phyloP scores from a whole-genome alignment of 2,113 vertebrate species.

The Takifugu flavidus region DNA sequence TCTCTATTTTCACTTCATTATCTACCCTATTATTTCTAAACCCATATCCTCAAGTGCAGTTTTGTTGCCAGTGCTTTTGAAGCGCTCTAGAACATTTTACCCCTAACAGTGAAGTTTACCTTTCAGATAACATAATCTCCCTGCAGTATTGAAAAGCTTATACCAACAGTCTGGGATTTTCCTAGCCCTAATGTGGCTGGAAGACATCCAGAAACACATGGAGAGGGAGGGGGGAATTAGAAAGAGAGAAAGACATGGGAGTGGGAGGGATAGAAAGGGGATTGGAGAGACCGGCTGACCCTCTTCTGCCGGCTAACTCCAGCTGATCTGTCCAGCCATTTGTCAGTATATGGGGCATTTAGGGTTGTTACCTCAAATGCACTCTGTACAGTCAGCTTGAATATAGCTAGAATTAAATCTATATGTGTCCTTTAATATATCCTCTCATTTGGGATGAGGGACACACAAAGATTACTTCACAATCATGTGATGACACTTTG shows the following conservation, averaged over 20 bases:
- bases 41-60: slow-evolving; percentile 51
- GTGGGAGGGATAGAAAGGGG: slow-evolving; percentile 31
- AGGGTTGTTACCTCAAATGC: slow-evolving; percentile 47
- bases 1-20: slow-evolving; percentile 28
- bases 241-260: slow-evolving; percentile 33
- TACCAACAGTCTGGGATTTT: slow-evolving; percentile 88
- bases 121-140: slow-evolving; percentile 91
- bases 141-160: slow-evolving; percentile 87
- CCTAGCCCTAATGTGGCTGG: slow-evolving; percentile 82
- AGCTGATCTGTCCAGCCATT: slow-evolving; percentile 61
- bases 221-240: slow-evolving; percentile 42
- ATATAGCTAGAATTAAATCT: not conserved
- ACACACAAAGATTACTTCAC: slow-evolving; percentile 23
- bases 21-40: not conserved
- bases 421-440: slow-evolving; percentile 3
- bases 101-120: slow-evolving; percentile 85
- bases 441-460: not conserved
- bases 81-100: slow-evolving; percentile 77
- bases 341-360: slow-evolving; percentile 59
- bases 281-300: slow-evolving; percentile 66
- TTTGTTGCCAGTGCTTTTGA: slow-evolving; percentile 74
- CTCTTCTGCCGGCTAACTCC: slow-evolving; percentile 59
- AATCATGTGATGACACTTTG: slow-evolving; percentile 47
- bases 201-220: slow-evolving; percentile 79
- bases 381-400: not conserved